Evolutionary conservation across 2,113 vertebrate genomes (phyloP).

Genomic region (Vulpes vulpes): DNA sequence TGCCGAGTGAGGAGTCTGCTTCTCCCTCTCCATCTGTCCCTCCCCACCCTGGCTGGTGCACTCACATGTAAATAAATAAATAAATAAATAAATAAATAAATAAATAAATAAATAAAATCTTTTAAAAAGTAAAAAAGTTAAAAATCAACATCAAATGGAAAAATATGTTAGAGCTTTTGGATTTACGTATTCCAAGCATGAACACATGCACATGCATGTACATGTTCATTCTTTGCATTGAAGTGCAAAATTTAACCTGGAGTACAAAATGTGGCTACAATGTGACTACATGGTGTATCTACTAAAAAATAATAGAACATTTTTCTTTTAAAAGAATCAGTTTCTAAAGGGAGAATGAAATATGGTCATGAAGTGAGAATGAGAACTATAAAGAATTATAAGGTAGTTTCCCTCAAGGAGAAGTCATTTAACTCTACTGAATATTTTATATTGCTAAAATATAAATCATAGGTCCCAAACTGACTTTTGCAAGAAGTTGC

Average conservation of each 20-base stretch:
- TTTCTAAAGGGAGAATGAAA: conserved; percentile 48
- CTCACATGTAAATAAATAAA: too few species aligned
- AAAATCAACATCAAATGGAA: not conserved
- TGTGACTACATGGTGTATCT: not conserved
- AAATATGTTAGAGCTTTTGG: not conserved
- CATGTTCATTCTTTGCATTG: not conserved
- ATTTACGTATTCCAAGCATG: not conserved
- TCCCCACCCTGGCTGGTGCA: too few species aligned
- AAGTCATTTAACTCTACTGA: not conserved
- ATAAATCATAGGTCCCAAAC: not conserved
- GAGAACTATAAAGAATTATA: not conserved
- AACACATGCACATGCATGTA: not conserved
- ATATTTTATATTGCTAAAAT: not conserved
- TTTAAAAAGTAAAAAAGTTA: too few species aligned
- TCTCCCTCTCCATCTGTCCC: too few species aligned
- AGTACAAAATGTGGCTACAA: not conserved
- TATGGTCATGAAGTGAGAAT: not conserved
- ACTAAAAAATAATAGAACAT: not conserved
- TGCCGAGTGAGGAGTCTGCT: too few species aligned
- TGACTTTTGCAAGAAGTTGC: not conserved
- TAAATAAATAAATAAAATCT: too few species aligned
- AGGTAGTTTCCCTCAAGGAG: not conserved
- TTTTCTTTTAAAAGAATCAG: not conserved
- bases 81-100: too few species aligned
- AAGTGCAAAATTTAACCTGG: not conserved